Conservation (phyloP, 2,888 invertebrate species). For the Campoletis raptor region DNA sequence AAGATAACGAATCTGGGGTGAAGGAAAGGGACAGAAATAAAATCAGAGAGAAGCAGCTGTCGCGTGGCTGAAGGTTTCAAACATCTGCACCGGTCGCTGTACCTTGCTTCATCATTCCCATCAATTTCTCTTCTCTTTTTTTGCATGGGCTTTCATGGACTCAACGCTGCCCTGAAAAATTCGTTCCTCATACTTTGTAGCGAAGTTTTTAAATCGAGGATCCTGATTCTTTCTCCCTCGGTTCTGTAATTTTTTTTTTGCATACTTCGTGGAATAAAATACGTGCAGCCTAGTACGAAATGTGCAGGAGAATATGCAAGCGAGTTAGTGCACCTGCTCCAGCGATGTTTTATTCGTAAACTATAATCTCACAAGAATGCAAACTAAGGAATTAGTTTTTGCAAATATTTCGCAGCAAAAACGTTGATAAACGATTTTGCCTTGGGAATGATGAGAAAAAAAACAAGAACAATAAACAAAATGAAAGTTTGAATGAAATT, state of each 20-base stretch:
- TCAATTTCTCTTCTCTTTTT: constrained; percentile 16
- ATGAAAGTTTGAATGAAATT: too few relatives aligned
- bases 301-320: neutral
- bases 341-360: neutral
- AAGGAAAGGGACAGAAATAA: constrained; percentile 24
- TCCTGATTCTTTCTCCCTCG: constrained; percentile 10
- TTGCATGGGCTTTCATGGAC: neutral
- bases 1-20: constrained; percentile 31
- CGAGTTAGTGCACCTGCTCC: neutral
- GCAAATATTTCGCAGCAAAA: neutral
- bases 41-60: constrained; percentile 61
- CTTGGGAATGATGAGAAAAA: neutral
- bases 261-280: constrained; percentile 14
- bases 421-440: neutral
- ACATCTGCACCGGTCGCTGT: constrained; percentile 64
- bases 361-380: neutral
- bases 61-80: constrained; percentile 61
- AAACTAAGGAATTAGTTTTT: neutral
- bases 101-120: constrained; percentile 57
- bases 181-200: constrained; percentile 1
- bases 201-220: neutral
- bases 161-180: neutral
- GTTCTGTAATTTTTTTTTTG: neutral
- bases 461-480: too few relatives aligned
- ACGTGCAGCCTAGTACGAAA: neutral